phyloP scores from a whole-genome alignment of 1,140 invertebrate species.

The Pentalonia nigronervosa region DNA sequence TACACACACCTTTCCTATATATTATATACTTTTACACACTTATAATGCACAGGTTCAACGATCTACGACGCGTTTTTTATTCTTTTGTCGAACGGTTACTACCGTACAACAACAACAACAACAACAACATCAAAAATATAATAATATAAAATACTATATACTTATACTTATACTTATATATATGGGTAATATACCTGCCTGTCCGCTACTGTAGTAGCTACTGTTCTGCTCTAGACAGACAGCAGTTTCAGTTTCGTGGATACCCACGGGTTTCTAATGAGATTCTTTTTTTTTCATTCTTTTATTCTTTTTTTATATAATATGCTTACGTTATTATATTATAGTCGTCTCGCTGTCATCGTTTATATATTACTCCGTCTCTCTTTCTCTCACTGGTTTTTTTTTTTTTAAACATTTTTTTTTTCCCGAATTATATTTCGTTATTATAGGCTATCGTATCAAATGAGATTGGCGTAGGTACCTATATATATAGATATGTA shows the following conservation, averaged over 20 bases:
- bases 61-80: slow-evolving; percentile 17
- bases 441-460: slow-evolving; percentile 11
- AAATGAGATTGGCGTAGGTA: slow-evolving; percentile 9
- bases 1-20: background rate
- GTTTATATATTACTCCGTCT: background rate
- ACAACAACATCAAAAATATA: background rate
- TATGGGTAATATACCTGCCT: background rate
- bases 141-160: slow-evolving; percentile 2
- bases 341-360: background rate
- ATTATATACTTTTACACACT: slow-evolving; percentile 4
- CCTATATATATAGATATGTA: background rate
- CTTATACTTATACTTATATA: background rate
- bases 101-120: background rate
- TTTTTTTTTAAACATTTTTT: background rate
- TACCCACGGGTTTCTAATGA: slow-evolving; percentile 6
- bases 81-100: slow-evolving; percentile 18
- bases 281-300: slow-evolving; percentile 3
- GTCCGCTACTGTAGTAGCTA: background rate
- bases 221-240: background rate
- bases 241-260: background rate
- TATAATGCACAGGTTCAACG: slow-evolving; percentile 31
- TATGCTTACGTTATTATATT: background rate
- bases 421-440: background rate
- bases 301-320: background rate
- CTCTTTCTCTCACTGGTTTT: background rate